Base-by-base conservation (phyloP, 2,888 invertebrate species). In the Pollenia griseotomentosa region DNA sequence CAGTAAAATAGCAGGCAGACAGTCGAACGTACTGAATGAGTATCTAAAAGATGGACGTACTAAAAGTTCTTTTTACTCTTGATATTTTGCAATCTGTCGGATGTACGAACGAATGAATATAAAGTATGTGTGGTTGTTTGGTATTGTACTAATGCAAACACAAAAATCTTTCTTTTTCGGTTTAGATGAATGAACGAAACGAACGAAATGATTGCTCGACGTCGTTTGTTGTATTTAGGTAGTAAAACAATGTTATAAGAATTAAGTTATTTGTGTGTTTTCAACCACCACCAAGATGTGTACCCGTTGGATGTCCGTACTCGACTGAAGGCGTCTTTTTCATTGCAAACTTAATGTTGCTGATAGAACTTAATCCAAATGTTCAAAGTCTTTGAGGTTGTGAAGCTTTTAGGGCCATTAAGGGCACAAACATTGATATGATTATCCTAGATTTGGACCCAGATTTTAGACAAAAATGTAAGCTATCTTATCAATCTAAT, bases 311-410 rank as follows among this genome's bases (percentile, higher is more conserved):
- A 92, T 94, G 94, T 94, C 94, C 94, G 94, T 94, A 94, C 94
- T 95, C 95, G 94, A 95, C 95, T 95, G 94, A 93, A 92, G 94
- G 94, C 94, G 94, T 94, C 94, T 94, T 93, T 93, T 94, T 94
- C 93, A 94, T 94, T 94, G 95, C 95, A 95, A 94, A 95, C 95
- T 95, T 95, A 95, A 95, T 95, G 95, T 94, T 94, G 95, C 95
- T 95, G 95, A 95, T 95, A 95, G 95, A 95, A 95, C 81, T 79
- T 95, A 95, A 94, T 90, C 94, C 94, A 94, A 90, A 89, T 90
- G 85, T 88, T 88, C 86, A 88, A 89, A 87, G 89, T 89, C 85
- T 89, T 87, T 86, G 87, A 89, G 79, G 89, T 91, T 90, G 88
- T 89, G 81, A 63, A 87, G 83, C 23, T 77, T 88, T 89, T 92